A percentile compares a stretch with the other conserved stretches of the same genome.
Evolutionary conservation across 2,797 vertebrate species (phyloP).

Genomic region (Loris lydekkerianus): DNA sequence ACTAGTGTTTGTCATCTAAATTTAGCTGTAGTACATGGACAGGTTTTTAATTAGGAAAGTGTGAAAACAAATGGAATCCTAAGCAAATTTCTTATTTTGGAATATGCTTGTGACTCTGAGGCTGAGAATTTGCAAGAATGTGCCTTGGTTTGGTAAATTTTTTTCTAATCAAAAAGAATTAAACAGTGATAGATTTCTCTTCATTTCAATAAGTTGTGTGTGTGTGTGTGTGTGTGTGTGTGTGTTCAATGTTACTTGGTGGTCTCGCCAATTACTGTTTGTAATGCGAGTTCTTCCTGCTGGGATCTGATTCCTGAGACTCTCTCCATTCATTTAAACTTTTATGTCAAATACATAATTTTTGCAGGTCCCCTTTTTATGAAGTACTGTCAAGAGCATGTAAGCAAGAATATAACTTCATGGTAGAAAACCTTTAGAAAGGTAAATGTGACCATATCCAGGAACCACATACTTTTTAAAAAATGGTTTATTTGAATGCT

Average conservation of each 20-base stretch:
- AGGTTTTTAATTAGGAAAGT: constrained; percentile 84
- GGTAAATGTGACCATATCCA: not conserved
- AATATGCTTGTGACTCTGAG: constrained; percentile 77
- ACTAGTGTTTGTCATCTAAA: constrained; percentile 75
- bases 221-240: too few relatives aligned
- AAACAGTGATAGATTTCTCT: not conserved
- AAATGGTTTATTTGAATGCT: not conserved
- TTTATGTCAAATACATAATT: not conserved
- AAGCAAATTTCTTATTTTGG: constrained; percentile 80
- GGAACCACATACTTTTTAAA: not conserved
- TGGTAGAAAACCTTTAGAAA: not conserved
- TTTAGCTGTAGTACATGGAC: constrained; percentile 71
- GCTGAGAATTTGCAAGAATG: constrained; percentile 55
- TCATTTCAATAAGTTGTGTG: not conserved
- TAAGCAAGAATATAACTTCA: not conserved
- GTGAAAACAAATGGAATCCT: constrained; percentile 81
- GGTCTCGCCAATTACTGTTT: not conserved
- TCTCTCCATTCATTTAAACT: not conserved
- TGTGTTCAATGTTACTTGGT: not conserved
- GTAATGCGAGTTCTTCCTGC: not conserved
- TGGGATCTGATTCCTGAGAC: not conserved
- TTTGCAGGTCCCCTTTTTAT: not conserved
- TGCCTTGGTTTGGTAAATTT: constrained; percentile 55
- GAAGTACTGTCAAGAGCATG: not conserved
- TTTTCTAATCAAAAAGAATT: constrained; percentile 59